phyloP scores from a whole-genome alignment of 2,797 vertebrate species.

The Bryconaethiops microstoma region DNA sequence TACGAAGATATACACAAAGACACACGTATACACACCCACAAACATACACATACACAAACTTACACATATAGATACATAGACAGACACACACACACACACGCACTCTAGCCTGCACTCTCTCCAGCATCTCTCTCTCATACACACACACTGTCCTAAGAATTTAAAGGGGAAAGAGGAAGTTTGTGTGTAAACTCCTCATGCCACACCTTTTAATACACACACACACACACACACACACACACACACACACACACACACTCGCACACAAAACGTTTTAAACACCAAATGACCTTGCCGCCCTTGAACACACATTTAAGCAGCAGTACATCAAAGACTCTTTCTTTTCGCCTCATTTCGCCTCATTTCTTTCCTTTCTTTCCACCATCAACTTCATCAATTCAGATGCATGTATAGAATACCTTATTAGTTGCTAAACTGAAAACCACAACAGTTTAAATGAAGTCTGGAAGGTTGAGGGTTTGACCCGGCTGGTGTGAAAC shows the following conservation, averaged over 20 bases:
- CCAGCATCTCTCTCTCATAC: neutral
- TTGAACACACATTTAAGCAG: neutral
- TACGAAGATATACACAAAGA: too few species aligned
- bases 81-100: too few species aligned
- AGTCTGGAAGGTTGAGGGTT: neutral
- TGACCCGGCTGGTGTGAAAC: neutral
- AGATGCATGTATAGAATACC: neutral
- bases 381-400: conserved; percentile 16
- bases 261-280: neutral
- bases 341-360: neutral
- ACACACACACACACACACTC: neutral
- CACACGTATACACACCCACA: too few species aligned
- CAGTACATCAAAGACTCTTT: neutral
- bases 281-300: neutral
- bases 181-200: too few species aligned
- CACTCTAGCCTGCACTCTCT: too few species aligned
- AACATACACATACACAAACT: too few species aligned
- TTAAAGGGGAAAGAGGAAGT: too few species aligned
- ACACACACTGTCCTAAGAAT: neutral
- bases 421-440: conserved; percentile 11
- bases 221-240: neutral
- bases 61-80: too few species aligned
- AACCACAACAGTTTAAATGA: neutral
- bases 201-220: neutral
- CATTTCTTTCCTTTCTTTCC: neutral